A percentile compares a stretch with the other conserved stretches of the same genome.
These are phyloP conservation scores for Myrmecobius fasciatus DNA, from an alignment of 2,113 vertebrate species.

Conservation along the genomic window DNA sequence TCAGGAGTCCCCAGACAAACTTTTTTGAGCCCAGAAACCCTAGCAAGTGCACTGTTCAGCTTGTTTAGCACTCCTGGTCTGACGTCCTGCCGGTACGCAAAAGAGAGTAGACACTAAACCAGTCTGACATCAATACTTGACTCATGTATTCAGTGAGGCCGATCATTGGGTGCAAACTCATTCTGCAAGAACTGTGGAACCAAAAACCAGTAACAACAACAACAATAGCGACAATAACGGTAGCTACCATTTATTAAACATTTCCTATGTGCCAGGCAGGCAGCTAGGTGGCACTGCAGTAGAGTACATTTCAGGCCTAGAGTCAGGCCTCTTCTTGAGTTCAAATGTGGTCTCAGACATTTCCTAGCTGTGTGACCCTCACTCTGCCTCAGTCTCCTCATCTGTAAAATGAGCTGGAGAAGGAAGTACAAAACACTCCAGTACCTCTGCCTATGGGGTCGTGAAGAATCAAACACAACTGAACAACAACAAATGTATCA, in stretches of 20 bases:
- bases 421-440: neutral
- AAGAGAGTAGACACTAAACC: neutral
- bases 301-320: neutral
- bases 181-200: neutral
- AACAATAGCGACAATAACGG: neutral
- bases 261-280: neutral
- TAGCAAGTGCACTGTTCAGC: neutral
- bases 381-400: neutral
- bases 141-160: neutral
- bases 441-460: neutral
- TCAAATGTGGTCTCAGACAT: neutral
- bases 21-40: neutral
- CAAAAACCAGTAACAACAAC: neutral
- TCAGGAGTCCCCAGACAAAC: neutral
- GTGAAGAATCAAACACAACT: neutral
- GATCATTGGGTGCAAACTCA: neutral
- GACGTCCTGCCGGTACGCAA: neutral
- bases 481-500: neutral
- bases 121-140: neutral
- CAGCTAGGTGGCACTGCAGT: neutral
- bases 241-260: neutral
- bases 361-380: neutral
- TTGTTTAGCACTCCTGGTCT: neutral
- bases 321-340: neutral
- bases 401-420: neutral